phyloP scores from a whole-genome alignment of 2,797 vertebrate species.

The Malurus splendens region DNA sequence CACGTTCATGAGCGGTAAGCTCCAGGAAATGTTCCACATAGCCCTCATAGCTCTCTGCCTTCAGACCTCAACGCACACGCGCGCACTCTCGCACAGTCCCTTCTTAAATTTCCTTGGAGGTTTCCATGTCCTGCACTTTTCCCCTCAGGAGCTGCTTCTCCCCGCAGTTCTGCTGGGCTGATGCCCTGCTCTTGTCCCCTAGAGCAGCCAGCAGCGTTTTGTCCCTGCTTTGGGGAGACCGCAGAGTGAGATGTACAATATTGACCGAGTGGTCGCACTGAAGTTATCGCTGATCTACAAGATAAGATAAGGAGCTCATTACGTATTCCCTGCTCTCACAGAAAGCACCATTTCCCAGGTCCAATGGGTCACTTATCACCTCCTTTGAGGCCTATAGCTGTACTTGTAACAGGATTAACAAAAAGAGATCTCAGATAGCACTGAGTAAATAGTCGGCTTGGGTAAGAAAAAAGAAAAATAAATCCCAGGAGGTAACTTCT shows the following conservation, averaged over 20 bases:
- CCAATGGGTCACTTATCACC: neutral
- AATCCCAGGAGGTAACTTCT: neutral
- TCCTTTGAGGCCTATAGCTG: neutral
- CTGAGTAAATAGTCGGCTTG: neutral
- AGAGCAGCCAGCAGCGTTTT: neutral
- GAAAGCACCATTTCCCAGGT: neutral
- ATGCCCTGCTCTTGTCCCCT: neutral
- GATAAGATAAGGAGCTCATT: neutral
- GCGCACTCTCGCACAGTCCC: neutral
- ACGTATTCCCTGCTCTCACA: neutral
- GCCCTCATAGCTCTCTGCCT: slow-evolving; percentile 32
- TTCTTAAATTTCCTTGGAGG: slow-evolving; percentile 36
- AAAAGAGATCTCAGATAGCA: neutral
- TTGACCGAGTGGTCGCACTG: neutral
- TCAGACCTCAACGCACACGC: neutral
- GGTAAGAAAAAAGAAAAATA: neutral
- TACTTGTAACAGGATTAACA: neutral
- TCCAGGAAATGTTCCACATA: slow-evolving; percentile 59
- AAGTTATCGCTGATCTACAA: neutral
- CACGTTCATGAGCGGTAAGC: slow-evolving; percentile 29
- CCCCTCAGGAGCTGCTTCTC: neutral
- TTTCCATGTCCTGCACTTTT: neutral
- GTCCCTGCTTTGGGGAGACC: neutral
- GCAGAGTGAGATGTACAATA: neutral
- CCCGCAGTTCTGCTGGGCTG: neutral